These are phyloP conservation scores for Heliconius congener DNA, from an alignment of 1,140 invertebrate genomes.

Conservation along the genomic window DNA sequence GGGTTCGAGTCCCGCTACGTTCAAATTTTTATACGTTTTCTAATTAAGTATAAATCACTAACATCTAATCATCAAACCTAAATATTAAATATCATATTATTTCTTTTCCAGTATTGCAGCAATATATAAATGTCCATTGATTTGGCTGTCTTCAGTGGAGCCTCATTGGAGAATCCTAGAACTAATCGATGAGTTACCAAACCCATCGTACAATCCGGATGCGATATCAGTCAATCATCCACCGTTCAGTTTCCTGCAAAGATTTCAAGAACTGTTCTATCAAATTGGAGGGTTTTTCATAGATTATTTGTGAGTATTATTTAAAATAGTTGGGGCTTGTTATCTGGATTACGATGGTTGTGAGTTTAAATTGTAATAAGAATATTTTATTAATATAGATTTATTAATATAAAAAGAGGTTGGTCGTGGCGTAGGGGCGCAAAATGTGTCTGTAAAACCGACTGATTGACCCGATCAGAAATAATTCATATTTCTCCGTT, in stretches of 20 bases:
- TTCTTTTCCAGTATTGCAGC: constrained; percentile 46
- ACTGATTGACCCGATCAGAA: too few relatives aligned
- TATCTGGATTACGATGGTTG: too few relatives aligned
- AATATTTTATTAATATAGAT: background rate
- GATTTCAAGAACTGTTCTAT: constrained; percentile 41
- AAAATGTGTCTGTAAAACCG: too few relatives aligned
- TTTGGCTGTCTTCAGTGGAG: constrained; percentile 51
- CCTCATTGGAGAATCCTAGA: constrained; percentile 45
- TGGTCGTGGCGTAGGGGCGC: too few relatives aligned
- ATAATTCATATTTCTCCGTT: too few relatives aligned
- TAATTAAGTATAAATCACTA: too few relatives aligned
- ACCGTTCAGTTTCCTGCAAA: constrained; percentile 45
- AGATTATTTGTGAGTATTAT: constrained; percentile 32
- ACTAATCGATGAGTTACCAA: constrained; percentile 50
- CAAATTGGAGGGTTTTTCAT: constrained; percentile 14
- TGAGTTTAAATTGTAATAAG: background rate
- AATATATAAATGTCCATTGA: constrained; percentile 49
- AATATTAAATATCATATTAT: background rate
- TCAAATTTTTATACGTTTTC: too few relatives aligned
- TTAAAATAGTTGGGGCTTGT: too few relatives aligned
- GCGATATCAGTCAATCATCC: constrained; percentile 23
- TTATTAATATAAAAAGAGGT: too few relatives aligned
- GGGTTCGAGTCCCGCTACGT: too few relatives aligned
- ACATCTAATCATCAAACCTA: too few relatives aligned
- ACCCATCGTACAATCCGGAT: constrained; percentile 45